Percentiles rank a stretch among this genome's conserved stretches.
Evolutionary conservation across 2,113 vertebrate species (phyloP).

Genomic region (Oreochromis aureus): DNA sequence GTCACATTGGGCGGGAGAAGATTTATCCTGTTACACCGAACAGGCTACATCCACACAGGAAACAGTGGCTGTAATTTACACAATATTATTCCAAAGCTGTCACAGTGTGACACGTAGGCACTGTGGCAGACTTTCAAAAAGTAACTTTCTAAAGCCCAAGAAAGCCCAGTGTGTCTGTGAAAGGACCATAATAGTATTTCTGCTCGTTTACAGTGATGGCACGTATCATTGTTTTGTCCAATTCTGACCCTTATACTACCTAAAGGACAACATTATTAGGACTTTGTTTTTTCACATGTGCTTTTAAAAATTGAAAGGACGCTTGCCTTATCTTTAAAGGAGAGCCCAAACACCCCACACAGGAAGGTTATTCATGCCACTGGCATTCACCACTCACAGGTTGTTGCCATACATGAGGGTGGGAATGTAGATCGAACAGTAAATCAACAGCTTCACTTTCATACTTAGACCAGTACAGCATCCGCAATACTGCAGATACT

Average conservation of each 20-base stretch:
- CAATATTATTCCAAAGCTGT: not conserved
- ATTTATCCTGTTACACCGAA: conserved; percentile 10
- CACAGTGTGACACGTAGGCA: not conserved
- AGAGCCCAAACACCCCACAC: not conserved
- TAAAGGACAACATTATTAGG: not conserved
- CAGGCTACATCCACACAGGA: conserved; percentile 24
- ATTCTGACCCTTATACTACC: not conserved
- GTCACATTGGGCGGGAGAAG: not conserved
- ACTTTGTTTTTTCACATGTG: not conserved
- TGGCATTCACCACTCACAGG: not conserved
- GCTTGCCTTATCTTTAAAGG: not conserved
- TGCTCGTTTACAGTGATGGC: not conserved
- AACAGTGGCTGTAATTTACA: conserved; percentile 11
- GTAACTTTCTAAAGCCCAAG: not conserved
- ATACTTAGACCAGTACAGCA: not conserved
- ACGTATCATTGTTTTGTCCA: not conserved
- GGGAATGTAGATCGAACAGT: not conserved
- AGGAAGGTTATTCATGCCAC: not conserved
- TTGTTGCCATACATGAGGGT: not conserved
- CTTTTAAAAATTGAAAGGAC: not conserved
- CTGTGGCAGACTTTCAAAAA: not conserved
- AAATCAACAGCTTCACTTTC: not conserved
- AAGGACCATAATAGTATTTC: not conserved
- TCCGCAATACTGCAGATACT: not conserved
- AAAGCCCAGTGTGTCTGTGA: not conserved